phyloP scores from a whole-genome alignment of 1,140 invertebrate genomes.

The Drosophila watanabei region DNA sequence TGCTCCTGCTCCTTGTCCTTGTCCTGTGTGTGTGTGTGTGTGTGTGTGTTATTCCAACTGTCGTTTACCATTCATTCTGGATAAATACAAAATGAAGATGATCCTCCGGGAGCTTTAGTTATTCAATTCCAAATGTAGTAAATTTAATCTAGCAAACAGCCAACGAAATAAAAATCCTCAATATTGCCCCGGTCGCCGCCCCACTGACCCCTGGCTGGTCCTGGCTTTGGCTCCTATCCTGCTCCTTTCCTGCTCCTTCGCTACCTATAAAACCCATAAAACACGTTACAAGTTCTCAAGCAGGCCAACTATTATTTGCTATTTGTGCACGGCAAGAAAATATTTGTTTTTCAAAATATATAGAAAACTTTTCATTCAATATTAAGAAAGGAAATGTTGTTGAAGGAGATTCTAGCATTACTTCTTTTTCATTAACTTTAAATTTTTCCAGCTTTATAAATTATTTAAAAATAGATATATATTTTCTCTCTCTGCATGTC shows the following conservation, averaged over 20 bases:
- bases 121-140: constrained; percentile 83
- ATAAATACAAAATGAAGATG: constrained; percentile 84
- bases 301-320: constrained; percentile 63
- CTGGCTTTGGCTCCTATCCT: background rate
- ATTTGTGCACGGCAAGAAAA: constrained; percentile 11
- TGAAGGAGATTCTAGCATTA: no score
- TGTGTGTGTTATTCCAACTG: constrained; percentile 71
- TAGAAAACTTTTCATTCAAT: background rate
- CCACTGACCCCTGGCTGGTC: constrained; percentile 1
- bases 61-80: constrained; percentile 83
- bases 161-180: constrained; percentile 18
- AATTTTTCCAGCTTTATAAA: background rate
- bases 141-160: constrained; percentile 80
- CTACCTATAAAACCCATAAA: constrained; percentile 43
- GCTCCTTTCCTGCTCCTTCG: background rate
- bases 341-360: background rate
- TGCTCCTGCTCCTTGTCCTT: background rate
- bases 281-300: constrained; percentile 58
- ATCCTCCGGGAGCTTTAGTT: constrained; percentile 83
- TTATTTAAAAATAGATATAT: no score
- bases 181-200: constrained; percentile 17
- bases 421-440: background rate
- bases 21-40: constrained; percentile 28
- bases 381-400: no score
- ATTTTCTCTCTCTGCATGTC: constrained; percentile 6